A percentile compares a stretch with the other conserved stretches of the same genome.
Evolutionary conservation across 2,113 vertebrate species (phyloP).

Genomic region (Ciconia maguari): DNA sequence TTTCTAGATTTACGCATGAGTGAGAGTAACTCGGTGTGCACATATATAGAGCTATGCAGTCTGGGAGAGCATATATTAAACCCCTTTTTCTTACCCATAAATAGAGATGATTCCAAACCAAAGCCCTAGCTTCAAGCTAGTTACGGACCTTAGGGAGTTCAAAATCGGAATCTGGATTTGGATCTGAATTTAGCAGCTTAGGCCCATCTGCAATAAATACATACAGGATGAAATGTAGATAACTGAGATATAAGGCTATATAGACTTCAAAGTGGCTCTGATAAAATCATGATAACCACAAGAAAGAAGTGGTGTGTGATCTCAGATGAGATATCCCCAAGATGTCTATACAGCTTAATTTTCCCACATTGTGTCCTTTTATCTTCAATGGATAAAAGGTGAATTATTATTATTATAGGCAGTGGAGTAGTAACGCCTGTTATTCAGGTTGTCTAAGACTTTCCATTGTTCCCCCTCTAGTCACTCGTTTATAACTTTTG

Average conservation of each 20-base stretch:
- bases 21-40: neutral
- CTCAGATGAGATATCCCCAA: slow-evolving; percentile 66
- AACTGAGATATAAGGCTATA: slow-evolving; percentile 68
- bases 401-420: slow-evolving; percentile 69
- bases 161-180: slow-evolving; percentile 70
- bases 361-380: slow-evolving; percentile 70
- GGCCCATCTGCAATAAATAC: slow-evolving; percentile 71
- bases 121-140: slow-evolving; percentile 50
- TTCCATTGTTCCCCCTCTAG: slow-evolving; percentile 41
- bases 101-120: slow-evolving; percentile 41
- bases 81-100: slow-evolving; percentile 36
- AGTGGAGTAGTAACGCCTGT: slow-evolving; percentile 53
- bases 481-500: neutral
- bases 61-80: slow-evolving; percentile 40
- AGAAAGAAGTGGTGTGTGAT: slow-evolving; percentile 68
- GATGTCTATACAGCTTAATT: slow-evolving; percentile 69
- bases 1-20: neutral
- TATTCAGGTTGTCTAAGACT: slow-evolving; percentile 68
- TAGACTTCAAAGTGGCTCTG: slow-evolving; percentile 67
- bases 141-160: slow-evolving; percentile 59
- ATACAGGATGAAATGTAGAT: slow-evolving; percentile 69
- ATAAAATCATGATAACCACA: slow-evolving; percentile 70
- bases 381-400: slow-evolving; percentile 69
- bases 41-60: neutral
- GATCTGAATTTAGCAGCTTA: slow-evolving; percentile 68